phyloP scores from a whole-genome alignment of 2,797 vertebrate genomes.

The Emydoidea blandingii region DNA sequence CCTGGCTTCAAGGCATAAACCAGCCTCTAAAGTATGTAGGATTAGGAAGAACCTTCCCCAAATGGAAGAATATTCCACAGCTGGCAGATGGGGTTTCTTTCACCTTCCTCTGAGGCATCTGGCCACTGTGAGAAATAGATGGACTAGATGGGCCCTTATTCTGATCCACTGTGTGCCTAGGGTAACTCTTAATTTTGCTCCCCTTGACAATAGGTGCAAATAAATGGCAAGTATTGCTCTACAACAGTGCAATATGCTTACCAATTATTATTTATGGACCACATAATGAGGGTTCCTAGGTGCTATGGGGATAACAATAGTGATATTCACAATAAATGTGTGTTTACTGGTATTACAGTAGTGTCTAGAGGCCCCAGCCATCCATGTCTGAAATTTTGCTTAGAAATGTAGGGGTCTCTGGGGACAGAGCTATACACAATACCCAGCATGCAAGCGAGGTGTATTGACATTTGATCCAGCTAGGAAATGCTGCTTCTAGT shows the following conservation, averaged over 20 bases:
- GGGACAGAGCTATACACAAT: conserved; percentile 7
- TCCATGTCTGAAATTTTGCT: conserved; percentile 43
- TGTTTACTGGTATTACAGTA: conserved; percentile 53
- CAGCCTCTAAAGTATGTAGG: not conserved
- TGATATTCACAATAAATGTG: not conserved
- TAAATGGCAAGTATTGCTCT: conserved; percentile 16
- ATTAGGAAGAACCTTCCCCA: not conserved
- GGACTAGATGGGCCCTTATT: not conserved
- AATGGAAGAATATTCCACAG: not conserved
- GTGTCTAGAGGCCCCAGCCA: conserved; percentile 31
- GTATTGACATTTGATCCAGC: not conserved
- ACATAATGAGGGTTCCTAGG: too few relatives aligned
- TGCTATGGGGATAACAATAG: too few relatives aligned
- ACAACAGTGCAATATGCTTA: not conserved
- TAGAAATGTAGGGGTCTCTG: conserved; percentile 28
- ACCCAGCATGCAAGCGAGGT: not conserved
- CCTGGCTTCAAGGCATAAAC: not conserved
- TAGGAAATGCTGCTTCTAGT: not conserved
- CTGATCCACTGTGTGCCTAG: not conserved
- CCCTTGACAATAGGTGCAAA: conserved; percentile 34
- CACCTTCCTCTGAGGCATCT: not conserved
- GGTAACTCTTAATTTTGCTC: conserved; percentile 21
- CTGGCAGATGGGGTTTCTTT: not conserved
- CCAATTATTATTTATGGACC: conserved; percentile 10
- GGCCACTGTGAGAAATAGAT: not conserved